Evolutionary conservation across 2,888 invertebrate genomes (phyloP).

Genomic region (Halictus quadricinctus): DNA sequence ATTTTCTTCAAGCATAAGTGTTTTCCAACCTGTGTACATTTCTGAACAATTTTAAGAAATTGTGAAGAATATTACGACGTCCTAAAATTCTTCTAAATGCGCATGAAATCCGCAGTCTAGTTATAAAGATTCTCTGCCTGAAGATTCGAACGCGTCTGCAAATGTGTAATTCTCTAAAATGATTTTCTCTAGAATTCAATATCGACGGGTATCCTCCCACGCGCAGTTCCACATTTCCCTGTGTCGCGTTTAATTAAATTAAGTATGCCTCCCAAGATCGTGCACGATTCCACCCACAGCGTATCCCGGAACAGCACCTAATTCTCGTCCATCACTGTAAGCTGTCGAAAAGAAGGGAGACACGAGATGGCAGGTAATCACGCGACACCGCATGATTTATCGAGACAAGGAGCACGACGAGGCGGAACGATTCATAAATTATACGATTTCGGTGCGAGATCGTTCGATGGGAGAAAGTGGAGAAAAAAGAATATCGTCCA

Average conservation of each 20-base stretch:
- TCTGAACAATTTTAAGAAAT: no score
- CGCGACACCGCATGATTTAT: slow-evolving; percentile 53
- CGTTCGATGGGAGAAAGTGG: slow-evolving; percentile 30
- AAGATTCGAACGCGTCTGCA: no score
- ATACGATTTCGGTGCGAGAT: slow-evolving; percentile 37
- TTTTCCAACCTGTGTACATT: no score
- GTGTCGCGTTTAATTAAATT: background rate
- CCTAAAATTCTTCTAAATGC: no score
- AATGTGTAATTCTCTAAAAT: background rate
- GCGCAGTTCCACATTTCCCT: background rate
- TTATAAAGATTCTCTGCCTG: no score
- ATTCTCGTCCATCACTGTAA: slow-evolving; percentile 28
- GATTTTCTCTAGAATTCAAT: background rate
- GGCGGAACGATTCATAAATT: slow-evolving; percentile 44
- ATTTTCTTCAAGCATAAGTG: no score
- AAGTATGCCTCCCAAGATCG: background rate
- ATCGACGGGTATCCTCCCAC: background rate
- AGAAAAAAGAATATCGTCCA: background rate
- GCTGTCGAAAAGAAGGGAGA: slow-evolving; percentile 14
- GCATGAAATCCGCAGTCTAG: background rate
- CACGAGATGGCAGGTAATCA: slow-evolving; percentile 50
- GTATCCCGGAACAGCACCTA: background rate
- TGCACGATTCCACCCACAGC: background rate
- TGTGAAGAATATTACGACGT: no score
- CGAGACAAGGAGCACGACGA: slow-evolving; percentile 17